A percentile compares a stretch with the other conserved stretches of the same genome.
Conservation (phyloP, 2,113 vertebrate species). For the Ophiodon elongatus region DNA sequence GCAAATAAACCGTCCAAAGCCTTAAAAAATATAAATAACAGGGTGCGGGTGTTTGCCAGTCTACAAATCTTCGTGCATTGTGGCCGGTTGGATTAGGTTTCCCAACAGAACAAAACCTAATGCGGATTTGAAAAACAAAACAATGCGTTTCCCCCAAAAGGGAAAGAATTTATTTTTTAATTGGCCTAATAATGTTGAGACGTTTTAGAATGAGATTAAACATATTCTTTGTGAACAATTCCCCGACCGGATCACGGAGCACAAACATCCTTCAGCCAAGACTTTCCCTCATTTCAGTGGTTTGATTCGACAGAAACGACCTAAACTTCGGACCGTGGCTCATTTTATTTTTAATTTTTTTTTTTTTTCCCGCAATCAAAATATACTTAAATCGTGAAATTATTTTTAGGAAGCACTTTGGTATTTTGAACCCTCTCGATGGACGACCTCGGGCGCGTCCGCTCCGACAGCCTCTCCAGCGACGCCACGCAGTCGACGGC, state of each 20-base stretch:
- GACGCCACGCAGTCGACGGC: constrained; percentile 71
- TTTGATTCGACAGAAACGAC: constrained; percentile 24
- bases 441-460: constrained; percentile 38
- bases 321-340: background rate
- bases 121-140: constrained; percentile 47
- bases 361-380: background rate
- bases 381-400: background rate
- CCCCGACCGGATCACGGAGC: constrained; percentile 33
- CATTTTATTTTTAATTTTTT: background rate
- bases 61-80: constrained; percentile 18
- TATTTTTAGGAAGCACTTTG: too few species aligned
- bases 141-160: background rate
- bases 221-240: constrained; percentile 40
- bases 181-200: constrained; percentile 43
- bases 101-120: constrained; percentile 48
- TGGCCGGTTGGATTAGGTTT: constrained; percentile 70
- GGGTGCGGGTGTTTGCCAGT: constrained; percentile 29
- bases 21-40: constrained; percentile 24
- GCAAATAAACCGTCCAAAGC: too few species aligned
- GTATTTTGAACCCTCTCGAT: too few species aligned
- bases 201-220: constrained; percentile 59
- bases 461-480: constrained; percentile 75
- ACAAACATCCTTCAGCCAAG: background rate
- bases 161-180: constrained; percentile 34
- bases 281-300: constrained; percentile 11